Percentiles rank a stretch among this genome's conserved stretches.
Evolutionary conservation across 1,140 invertebrate genomes (phyloP).

Genomic region (Neotoxoptera formosana): DNA sequence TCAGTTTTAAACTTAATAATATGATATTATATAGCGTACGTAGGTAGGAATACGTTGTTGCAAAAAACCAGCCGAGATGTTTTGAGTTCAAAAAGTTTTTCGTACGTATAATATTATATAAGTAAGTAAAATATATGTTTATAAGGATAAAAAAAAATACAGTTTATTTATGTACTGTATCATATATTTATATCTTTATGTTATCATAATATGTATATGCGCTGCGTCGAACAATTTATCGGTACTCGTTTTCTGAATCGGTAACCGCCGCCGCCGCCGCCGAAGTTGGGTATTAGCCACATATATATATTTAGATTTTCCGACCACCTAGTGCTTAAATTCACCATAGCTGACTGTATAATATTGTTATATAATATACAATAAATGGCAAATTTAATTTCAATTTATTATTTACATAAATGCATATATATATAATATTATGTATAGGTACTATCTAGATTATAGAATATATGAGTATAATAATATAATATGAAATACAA

Average conservation of each 20-base stretch:
- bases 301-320: neutral
- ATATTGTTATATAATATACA: neutral
- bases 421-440: neutral
- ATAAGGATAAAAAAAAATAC: neutral
- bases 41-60: neutral
- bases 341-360: neutral
- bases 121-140: neutral
- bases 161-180: neutral
- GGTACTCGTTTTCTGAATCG: neutral
- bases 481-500: too few species aligned
- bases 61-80: neutral
- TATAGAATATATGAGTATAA: neutral
- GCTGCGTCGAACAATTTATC: neutral
- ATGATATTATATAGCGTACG: neutral
- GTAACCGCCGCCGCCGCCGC: too few species aligned
- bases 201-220: neutral
- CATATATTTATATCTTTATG: too few species aligned
- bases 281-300: slow-evolving; percentile 1
- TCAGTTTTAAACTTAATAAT: neutral
- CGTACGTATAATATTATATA: too few species aligned
- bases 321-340: neutral
- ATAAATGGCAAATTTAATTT: neutral
- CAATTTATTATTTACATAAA: neutral
- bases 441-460: neutral
- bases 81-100: neutral